Evolutionary conservation across 2,888 invertebrate genomes (phyloP).

Genomic region (Chloroclysta siterata): DNA sequence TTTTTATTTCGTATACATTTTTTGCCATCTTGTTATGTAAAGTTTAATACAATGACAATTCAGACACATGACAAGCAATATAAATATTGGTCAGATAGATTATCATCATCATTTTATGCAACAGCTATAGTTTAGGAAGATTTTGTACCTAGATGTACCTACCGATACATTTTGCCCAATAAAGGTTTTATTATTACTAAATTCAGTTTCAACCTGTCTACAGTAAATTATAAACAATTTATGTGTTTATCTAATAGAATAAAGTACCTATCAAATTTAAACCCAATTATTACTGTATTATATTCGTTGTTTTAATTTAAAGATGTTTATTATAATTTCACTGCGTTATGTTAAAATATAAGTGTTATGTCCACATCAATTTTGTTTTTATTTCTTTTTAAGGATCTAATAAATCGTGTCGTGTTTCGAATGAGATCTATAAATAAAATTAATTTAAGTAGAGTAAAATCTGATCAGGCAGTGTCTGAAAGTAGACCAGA

Average conservation of each 20-base stretch:
- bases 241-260: not conserved
- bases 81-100: not conserved
- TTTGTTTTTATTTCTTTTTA: slow-evolving; percentile 48
- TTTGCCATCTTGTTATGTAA: not conserved
- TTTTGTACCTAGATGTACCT: not conserved
- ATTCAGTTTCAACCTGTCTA: not conserved
- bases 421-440: slow-evolving; percentile 5
- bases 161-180: not conserved
- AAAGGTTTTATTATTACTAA: not conserved
- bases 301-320: slow-evolving; percentile 83
- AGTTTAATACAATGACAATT: not conserved
- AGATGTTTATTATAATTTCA: slow-evolving; percentile 83
- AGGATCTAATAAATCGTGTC: slow-evolving; percentile 4
- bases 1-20: not conserved
- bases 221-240: not conserved
- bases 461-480: slow-evolving; percentile 21
- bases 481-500: slow-evolving; percentile 49
- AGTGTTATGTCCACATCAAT: slow-evolving; percentile 78
- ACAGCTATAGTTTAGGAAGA: not conserved
- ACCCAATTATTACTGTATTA: slow-evolving; percentile 61
- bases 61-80: not conserved
- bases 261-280: slow-evolving; percentile 18
- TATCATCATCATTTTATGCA: not conserved
- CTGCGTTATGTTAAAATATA: slow-evolving; percentile 82
- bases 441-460: not conserved